A percentile compares a stretch with the other conserved stretches of the same genome.
phyloP scores from a whole-genome alignment of 2,113 vertebrate genomes.

The Brachyhypopomus gauderio region DNA sequence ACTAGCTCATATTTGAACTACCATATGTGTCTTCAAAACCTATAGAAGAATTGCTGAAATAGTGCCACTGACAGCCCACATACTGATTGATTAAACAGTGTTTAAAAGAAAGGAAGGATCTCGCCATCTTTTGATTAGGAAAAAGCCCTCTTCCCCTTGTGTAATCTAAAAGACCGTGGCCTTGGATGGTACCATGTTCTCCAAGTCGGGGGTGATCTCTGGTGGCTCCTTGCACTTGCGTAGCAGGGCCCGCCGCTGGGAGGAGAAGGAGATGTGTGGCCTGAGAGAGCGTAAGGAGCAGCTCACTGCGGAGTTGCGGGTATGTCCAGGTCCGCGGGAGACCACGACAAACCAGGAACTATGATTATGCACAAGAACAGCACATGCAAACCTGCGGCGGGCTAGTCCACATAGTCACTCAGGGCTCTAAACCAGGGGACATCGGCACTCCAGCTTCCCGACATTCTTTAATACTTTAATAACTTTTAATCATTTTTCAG shows the following conservation, averaged over 20 bases:
- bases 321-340: constrained; percentile 60
- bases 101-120: background rate
- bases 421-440: too few species aligned
- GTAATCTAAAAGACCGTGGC: constrained; percentile 81
- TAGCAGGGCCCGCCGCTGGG: constrained; percentile 87
- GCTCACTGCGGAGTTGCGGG: constrained; percentile 81
- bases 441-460: too few species aligned
- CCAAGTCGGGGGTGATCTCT: constrained; percentile 92
- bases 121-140: background rate
- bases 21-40: background rate
- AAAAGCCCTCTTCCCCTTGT: background rate
- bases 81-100: background rate
- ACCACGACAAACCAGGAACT: background rate
- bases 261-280: constrained; percentile 83
- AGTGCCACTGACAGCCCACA: background rate
- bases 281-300: constrained; percentile 81
- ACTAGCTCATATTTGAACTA: too few species aligned
- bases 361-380: background rate
- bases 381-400: too few species aligned
- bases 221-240: constrained; percentile 89
- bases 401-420: too few species aligned
- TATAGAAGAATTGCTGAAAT: background rate
- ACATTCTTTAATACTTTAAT: too few species aligned
- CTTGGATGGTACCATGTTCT: constrained; percentile 93
- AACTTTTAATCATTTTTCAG: too few species aligned